phyloP scores from a whole-genome alignment of 2,113 vertebrate species.

The Kryptolebias marmoratus region DNA sequence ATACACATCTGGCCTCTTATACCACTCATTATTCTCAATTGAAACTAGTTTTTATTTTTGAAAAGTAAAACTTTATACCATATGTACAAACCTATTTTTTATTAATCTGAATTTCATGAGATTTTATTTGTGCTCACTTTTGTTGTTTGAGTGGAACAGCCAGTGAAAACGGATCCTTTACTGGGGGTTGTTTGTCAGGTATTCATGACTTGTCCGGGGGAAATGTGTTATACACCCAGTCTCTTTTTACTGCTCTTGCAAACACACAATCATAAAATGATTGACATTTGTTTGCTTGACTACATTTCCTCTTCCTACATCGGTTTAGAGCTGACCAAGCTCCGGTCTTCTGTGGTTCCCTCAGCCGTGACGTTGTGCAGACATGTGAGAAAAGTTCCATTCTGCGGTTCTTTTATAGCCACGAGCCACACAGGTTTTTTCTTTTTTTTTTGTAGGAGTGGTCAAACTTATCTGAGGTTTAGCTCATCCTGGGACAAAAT shows the following conservation, averaged over 20 bases:
- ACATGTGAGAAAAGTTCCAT: constrained; percentile 7
- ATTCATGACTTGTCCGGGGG: background rate
- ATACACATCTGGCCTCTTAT: too few species aligned
- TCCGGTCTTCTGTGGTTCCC: background rate
- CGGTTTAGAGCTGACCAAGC: background rate
- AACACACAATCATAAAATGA: constrained; percentile 18
- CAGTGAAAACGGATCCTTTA: background rate
- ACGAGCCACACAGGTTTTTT: background rate
- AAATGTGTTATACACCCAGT: background rate
- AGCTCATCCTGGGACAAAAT: background rate
- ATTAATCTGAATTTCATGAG: too few species aligned
- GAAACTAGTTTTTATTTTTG: too few species aligned
- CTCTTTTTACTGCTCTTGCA: background rate
- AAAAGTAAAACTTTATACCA: too few species aligned
- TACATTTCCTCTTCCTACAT: background rate
- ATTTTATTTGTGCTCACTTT: background rate
- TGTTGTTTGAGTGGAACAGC: background rate
- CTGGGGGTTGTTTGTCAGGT: background rate
- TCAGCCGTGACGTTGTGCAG: constrained; percentile 15
- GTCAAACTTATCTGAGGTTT: background rate
- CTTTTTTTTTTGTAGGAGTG: background rate
- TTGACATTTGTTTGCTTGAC: background rate
- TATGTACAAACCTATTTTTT: too few species aligned
- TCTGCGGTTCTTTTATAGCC: constrained; percentile 1
- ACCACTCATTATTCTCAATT: too few species aligned